Conservation (phyloP, 2,797 vertebrate species). For the Smutsia gigantea region DNA sequence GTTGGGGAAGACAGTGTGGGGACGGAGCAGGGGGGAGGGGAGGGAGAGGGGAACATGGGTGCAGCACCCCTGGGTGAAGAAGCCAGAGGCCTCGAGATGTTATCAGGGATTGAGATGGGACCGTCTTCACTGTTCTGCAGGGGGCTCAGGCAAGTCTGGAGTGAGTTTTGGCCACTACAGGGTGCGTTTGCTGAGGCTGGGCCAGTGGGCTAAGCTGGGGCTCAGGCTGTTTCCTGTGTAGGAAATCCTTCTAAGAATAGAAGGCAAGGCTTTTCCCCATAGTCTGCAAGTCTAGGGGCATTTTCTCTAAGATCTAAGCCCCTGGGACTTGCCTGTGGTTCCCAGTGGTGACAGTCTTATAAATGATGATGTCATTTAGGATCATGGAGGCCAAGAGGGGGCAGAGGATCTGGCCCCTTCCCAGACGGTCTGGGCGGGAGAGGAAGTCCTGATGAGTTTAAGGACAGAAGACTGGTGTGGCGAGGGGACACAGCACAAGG, state of each 20-base stretch:
- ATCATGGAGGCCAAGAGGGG: accelerated
- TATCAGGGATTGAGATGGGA: neutral
- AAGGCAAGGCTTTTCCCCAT: neutral
- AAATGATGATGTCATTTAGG: neutral
- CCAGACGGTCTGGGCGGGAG: too few relatives aligned
- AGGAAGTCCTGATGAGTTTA: neutral
- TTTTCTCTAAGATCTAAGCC: neutral
- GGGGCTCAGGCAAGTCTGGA: neutral
- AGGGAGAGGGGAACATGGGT: neutral
- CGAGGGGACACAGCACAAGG: accelerated
- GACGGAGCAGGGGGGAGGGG: too few relatives aligned
- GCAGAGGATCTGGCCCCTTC: neutral
- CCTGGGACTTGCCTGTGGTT: neutral
- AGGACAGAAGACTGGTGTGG: neutral
- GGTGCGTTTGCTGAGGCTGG: accelerated
- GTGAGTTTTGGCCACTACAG: neutral
- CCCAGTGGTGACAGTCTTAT: neutral
- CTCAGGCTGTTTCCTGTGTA: neutral
- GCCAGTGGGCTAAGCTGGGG: too few relatives aligned
- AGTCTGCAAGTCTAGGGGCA: neutral
- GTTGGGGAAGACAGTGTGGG: too few relatives aligned
- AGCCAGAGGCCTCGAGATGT: neutral
- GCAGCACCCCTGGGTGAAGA: neutral
- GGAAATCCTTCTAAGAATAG: neutral
- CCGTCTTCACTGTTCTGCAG: accelerated